phyloP scores from a whole-genome alignment of 2,888 invertebrate species.

The Cataglyphis cursor region DNA sequence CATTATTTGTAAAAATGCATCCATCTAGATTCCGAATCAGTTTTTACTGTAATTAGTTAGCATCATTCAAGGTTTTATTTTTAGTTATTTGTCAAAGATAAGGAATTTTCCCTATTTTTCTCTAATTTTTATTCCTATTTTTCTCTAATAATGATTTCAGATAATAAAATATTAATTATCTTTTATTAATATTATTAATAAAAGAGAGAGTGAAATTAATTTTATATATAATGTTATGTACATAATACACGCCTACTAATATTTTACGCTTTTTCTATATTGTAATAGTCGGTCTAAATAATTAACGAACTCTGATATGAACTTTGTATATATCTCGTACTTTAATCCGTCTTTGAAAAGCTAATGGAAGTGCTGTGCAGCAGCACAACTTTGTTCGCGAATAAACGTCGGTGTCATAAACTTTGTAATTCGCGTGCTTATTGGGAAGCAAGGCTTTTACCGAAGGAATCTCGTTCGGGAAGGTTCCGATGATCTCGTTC shows the following conservation, averaged over 20 bases:
- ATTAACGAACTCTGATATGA: background rate
- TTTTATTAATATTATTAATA: background rate
- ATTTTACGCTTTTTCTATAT: background rate
- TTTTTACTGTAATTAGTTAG: background rate
- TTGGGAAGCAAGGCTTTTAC: conserved; percentile 56
- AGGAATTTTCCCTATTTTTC: background rate
- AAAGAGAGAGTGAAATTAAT: background rate
- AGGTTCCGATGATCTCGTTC: conserved; percentile 55
- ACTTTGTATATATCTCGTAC: background rate
- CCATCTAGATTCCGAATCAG: background rate
- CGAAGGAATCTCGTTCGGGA: conserved; percentile 39
- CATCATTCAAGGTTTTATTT: background rate
- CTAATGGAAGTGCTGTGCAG: conserved; percentile 37
- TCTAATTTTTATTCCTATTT: background rate
- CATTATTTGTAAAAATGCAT: conserved; percentile 2
- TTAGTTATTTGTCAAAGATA: background rate
- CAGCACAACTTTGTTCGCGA: conserved; percentile 35
- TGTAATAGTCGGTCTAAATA: conserved; percentile 6
- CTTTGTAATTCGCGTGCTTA: conserved; percentile 60
- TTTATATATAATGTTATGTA: background rate
- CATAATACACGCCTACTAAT: background rate
- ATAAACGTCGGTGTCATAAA: conserved; percentile 61
- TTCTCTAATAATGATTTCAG: background rate
- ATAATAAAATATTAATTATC: background rate
- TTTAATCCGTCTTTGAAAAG: conserved; percentile 27